These are phyloP conservation scores for Oscheius onirici DNA, from an alignment of 2,888 invertebrate genomes.

Conservation along the genomic window DNA sequence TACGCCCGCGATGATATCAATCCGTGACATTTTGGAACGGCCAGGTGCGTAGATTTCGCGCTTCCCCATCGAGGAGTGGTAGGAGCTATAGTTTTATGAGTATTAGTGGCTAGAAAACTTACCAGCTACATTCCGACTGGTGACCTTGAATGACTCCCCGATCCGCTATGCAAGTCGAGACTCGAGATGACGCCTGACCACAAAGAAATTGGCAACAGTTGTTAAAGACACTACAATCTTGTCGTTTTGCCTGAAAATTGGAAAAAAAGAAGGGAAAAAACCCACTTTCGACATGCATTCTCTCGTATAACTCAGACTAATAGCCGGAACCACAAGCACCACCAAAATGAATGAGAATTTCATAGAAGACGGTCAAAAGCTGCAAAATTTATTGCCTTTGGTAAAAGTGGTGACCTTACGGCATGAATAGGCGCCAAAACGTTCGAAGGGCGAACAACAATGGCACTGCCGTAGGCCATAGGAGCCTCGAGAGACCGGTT, in stretches of 20 bases:
- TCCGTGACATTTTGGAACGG: conserved; percentile 20
- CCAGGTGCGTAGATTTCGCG: conserved; percentile 5
- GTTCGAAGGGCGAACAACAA: conserved; percentile 26
- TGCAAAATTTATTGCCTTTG: too few relatives aligned
- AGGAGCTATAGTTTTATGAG: too few relatives aligned
- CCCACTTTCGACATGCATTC: conserved; percentile 6
- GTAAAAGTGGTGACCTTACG: neutral
- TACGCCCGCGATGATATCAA: conserved; percentile 26
- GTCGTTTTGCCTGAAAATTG: conserved; percentile 5
- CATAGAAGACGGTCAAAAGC: too few relatives aligned
- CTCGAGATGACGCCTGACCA: neutral
- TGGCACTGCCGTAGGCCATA: conserved; percentile 29
- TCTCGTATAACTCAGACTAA: neutral
- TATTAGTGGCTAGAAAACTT: neutral
- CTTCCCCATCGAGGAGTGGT: neutral
- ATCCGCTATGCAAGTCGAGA: conserved; percentile 29
- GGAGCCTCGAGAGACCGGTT: conserved; percentile 23
- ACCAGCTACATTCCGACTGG: conserved; percentile 28
- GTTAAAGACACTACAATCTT: conserved; percentile 24
- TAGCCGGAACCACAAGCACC: neutral
- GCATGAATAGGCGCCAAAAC: conserved; percentile 5
- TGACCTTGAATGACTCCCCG: conserved; percentile 12
- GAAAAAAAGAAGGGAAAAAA: neutral
- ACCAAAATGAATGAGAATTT: too few relatives aligned
- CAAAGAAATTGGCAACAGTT: conserved; percentile 25